phyloP scores from a whole-genome alignment of 1,140 invertebrate genomes.

The Idris sp. region DNA sequence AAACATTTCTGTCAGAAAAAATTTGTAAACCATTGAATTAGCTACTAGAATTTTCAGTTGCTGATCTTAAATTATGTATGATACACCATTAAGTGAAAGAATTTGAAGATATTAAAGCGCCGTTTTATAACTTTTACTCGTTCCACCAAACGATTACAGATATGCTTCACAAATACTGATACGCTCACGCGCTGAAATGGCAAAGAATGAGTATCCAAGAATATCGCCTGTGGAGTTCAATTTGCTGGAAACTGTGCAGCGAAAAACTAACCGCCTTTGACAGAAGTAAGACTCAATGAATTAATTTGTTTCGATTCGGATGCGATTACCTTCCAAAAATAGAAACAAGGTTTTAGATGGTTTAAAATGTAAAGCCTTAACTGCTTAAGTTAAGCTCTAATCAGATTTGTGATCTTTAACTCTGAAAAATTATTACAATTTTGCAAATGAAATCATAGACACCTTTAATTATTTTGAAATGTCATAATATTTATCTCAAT shows the following conservation, averaged over 20 bases:
- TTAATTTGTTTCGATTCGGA: too few species aligned
- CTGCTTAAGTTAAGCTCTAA: too few species aligned
- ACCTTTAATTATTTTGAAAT: too few species aligned
- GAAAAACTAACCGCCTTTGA: background rate
- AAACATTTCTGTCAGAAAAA: background rate
- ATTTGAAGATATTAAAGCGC: conserved; percentile 2
- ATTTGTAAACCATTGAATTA: conserved; percentile 12
- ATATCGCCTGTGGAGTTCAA: conserved; percentile 2
- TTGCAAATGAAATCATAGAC: too few species aligned
- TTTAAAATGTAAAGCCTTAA: too few species aligned
- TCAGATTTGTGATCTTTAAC: too few species aligned
- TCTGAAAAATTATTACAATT: too few species aligned
- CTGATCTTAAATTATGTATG: conserved; percentile 6
- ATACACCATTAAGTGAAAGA: background rate
- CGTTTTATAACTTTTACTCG: background rate
- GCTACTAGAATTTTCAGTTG: background rate
- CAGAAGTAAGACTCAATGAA: background rate
- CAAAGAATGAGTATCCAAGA: conserved; percentile 5
- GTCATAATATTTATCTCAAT: too few species aligned
- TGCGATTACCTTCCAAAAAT: too few species aligned
- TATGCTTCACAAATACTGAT: background rate
- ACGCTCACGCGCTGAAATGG: background rate
- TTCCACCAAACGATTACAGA: conserved; percentile 4
- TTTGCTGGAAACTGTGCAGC: conserved; percentile 5
- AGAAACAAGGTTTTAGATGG: too few species aligned